A percentile compares a stretch with the other conserved stretches of the same genome.
Conservation (phyloP, 1,140 invertebrate genomes). For the Choristoneura fumiferana region DNA sequence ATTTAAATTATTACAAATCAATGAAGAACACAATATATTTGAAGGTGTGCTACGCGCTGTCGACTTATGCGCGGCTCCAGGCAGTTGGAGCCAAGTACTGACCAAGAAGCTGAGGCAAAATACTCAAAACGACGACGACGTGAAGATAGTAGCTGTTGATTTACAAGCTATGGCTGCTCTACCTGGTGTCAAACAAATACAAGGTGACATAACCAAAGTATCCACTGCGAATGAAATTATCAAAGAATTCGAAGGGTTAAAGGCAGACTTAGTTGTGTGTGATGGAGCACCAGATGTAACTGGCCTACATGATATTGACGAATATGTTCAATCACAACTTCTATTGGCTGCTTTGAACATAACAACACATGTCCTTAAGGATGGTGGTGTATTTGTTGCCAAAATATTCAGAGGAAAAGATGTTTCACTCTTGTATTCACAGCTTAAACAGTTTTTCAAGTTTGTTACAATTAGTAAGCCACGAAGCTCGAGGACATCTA, state of each 20-base stretch:
- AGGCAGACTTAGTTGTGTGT: conserved; percentile 97
- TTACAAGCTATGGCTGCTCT: conserved; percentile 98
- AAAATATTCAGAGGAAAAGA: conserved; percentile 98
- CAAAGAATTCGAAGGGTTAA: conserved; percentile 91
- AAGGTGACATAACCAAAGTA: conserved; percentile 98
- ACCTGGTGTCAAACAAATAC: conserved; percentile 95
- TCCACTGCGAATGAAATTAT: conserved; percentile 95
- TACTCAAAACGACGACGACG: conserved; percentile 75
- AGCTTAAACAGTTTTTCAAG: conserved; percentile 95
- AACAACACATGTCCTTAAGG: conserved; percentile 93
- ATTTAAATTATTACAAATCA: conserved; percentile 98
- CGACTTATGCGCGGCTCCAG: conserved; percentile 98
- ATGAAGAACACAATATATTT: conserved; percentile 96
- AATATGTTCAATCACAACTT: conserved; percentile 97
- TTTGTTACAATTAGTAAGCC: conserved; percentile 95
- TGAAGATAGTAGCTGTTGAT: conserved; percentile 98
- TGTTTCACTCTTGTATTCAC: conserved; percentile 92
- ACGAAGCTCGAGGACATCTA: conserved; percentile 95
- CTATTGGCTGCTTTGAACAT: conserved; percentile 97
- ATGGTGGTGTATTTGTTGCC: conserved; percentile 94
- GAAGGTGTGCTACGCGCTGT: conserved; percentile 95
- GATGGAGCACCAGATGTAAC: conserved; percentile 99
- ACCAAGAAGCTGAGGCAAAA: conserved; percentile 85
- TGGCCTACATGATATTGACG: conserved; percentile 98
- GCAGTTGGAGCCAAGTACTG: conserved; percentile 99